Conservation (phyloP, 2,113 vertebrate genomes). For the Hymenochirus boettgeri region DNA sequence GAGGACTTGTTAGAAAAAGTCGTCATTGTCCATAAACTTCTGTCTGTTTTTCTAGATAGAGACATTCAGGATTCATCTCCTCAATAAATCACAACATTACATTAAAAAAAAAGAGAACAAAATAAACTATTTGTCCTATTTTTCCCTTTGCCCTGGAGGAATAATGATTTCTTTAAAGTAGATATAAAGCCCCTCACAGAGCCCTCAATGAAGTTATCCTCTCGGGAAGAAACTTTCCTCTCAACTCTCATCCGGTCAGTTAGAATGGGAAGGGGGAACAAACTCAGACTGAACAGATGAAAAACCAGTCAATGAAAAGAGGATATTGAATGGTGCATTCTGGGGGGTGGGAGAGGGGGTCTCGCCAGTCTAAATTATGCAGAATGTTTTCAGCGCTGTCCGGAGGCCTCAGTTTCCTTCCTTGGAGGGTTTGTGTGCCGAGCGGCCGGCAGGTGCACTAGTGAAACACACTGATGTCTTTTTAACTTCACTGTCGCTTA, state of each 20-base stretch:
- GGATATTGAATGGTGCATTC: conserved; percentile 13
- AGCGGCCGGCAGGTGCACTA: conserved; percentile 12
- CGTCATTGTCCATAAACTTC: no score
- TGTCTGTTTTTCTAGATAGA: no score
- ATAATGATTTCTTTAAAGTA: no score
- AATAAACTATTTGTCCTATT: no score
- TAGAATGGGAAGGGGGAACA: no score
- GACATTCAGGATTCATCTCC: no score
- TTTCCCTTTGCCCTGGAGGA: no score
- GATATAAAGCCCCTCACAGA: no score
- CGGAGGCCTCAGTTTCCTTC: conserved; percentile 31
- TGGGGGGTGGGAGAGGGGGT: conserved; percentile 6
- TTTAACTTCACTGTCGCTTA: conserved; percentile 19
- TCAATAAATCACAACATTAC: no score
- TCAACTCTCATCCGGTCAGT: neutral
- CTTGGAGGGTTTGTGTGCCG: conserved; percentile 7
- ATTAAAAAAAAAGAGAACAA: no score
- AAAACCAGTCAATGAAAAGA: conserved; percentile 21
- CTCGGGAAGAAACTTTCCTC: conserved; percentile 7
- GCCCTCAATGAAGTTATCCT: neutral
- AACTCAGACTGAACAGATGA: neutral
- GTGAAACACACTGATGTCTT: conserved; percentile 22
- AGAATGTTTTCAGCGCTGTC: conserved; percentile 22
- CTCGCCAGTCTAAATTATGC: conserved; percentile 24
- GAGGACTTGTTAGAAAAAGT: no score